A percentile compares a stretch with the other conserved stretches of the same genome.
Evolutionary conservation across 1,140 invertebrate genomes (phyloP).

Genomic region (Thrips palmi): DNA sequence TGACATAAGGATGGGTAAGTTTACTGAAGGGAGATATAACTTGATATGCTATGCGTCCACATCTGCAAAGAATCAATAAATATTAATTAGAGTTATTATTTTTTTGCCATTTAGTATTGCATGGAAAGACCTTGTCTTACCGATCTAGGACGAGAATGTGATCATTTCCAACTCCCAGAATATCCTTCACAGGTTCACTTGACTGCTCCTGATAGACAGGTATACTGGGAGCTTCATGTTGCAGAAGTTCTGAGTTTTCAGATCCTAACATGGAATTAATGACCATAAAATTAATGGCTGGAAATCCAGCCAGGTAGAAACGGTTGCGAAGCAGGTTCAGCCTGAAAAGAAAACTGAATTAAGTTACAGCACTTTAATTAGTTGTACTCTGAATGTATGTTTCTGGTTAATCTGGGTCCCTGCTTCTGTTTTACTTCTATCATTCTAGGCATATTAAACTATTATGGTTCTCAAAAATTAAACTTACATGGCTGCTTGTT

Average conservation of each 20-base stretch:
- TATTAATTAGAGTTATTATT: constrained; percentile 3
- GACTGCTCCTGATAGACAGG: constrained; percentile 18
- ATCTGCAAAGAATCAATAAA: constrained; percentile 20
- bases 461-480: too few species aligned
- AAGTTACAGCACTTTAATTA: too few species aligned
- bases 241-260: too few species aligned
- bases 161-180: constrained; percentile 19
- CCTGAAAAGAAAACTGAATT: constrained; percentile 17
- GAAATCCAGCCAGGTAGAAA: constrained; percentile 18
- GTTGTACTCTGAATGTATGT: too few species aligned
- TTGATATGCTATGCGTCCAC: constrained; percentile 23
- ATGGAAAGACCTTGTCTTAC: constrained; percentile 13
- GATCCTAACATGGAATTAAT: constrained; percentile 17
- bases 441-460: too few species aligned
- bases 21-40: constrained; percentile 25
- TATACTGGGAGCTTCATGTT: constrained; percentile 13
- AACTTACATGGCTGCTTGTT: too few species aligned
- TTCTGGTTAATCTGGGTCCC: too few species aligned
- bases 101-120: constrained; percentile 2
- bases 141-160: constrained; percentile 22
- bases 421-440: too few species aligned
- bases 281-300: constrained; percentile 19
- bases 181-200: constrained; percentile 18
- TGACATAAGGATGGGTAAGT: constrained; percentile 24
- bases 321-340: constrained; percentile 18